These are phyloP conservation scores for Anastatus disparis DNA, from an alignment of 1,140 invertebrate species.

Conservation along the genomic window DNA sequence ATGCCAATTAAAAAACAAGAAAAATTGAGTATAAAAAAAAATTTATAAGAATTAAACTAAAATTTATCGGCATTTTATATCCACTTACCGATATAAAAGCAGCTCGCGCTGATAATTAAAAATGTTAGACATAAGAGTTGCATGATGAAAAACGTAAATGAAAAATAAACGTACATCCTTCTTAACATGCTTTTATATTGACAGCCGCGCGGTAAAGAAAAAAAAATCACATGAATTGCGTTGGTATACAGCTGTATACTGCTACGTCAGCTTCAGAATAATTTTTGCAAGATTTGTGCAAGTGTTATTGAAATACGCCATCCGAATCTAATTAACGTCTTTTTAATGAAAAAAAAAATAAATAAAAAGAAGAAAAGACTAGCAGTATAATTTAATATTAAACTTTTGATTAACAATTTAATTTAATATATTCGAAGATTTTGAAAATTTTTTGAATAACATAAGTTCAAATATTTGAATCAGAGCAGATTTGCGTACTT, in stretches of 20 bases:
- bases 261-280: conserved; percentile 15
- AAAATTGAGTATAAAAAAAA: too few species aligned
- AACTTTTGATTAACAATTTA: not conserved
- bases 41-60: too few species aligned
- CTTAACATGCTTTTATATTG: conserved; percentile 25
- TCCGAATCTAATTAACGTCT: conserved; percentile 14
- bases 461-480: not conserved
- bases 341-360: not conserved
- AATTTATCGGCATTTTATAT: too few species aligned
- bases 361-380: too few species aligned
- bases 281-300: conserved; percentile 11
- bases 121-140: conserved; percentile 17
- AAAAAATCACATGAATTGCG: conserved; percentile 16
- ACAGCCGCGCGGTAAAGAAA: not conserved
- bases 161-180: not conserved
- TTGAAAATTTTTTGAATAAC: too few species aligned
- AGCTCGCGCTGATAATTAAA: conserved; percentile 10
- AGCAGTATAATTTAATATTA: not conserved
- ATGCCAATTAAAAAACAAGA: too few species aligned
- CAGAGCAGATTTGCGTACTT: conserved; percentile 13
- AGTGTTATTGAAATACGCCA: not conserved
- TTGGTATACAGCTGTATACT: not conserved
- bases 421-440: not conserved
- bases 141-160: conserved; percentile 23
- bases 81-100: conserved; percentile 21